phyloP scores from a whole-genome alignment of 1,140 invertebrate species.

The Sycobia sp. region DNA sequence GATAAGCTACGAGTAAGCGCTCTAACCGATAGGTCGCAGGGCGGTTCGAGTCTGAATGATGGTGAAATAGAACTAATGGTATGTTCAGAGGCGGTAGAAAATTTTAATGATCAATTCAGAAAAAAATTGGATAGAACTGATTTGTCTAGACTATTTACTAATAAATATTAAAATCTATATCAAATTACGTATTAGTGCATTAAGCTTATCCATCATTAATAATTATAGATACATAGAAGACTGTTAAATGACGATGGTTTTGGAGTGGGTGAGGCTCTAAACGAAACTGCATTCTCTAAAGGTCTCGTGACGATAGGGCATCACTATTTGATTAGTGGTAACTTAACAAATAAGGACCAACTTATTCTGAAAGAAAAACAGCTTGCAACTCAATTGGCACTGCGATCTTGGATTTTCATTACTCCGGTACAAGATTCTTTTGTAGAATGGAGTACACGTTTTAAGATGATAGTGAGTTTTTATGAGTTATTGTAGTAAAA shows the following conservation, averaged over 20 bases:
- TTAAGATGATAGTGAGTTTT: slow-evolving; percentile 54
- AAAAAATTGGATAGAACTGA: no score
- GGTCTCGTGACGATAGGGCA: slow-evolving; percentile 84
- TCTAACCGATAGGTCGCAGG: slow-evolving; percentile 86
- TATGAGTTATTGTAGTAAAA: background rate
- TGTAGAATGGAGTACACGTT: slow-evolving; percentile 52
- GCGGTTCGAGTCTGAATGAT: slow-evolving; percentile 78
- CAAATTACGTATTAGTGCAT: no score
- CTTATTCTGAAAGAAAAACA: slow-evolving; percentile 47
- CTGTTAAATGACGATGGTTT: slow-evolving; percentile 88
- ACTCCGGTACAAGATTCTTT: slow-evolving; percentile 51
- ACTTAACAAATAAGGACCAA: slow-evolving; percentile 26
- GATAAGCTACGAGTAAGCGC: slow-evolving; percentile 67
- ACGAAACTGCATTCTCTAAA: slow-evolving; percentile 78
- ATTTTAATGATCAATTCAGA: no score
- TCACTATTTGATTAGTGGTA: slow-evolving; percentile 69
- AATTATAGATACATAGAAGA: slow-evolving; percentile 79
- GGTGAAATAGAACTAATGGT: slow-evolving; percentile 84
- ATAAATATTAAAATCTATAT: no score
- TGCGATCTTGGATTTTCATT: slow-evolving; percentile 61
- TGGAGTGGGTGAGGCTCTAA: slow-evolving; percentile 90
- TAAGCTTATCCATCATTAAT: no score
- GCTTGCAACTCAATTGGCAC: slow-evolving; percentile 43
- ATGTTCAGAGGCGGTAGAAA: no score
- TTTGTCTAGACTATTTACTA: no score